Conservation (phyloP, 2,797 vertebrate genomes). For the Halcyon leucocephala region DNA sequence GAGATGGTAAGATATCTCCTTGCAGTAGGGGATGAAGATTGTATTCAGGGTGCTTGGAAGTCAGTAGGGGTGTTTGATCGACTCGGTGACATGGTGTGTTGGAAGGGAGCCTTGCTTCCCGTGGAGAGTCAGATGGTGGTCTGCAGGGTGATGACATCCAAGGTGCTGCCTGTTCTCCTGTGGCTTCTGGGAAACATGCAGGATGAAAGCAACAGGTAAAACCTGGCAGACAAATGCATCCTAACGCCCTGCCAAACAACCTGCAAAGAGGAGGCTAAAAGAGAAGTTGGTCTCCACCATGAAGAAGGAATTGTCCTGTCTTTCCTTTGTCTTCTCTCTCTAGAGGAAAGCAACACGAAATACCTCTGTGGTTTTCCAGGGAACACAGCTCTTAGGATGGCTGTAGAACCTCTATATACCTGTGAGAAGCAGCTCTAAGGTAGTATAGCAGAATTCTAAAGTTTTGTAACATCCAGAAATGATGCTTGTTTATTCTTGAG, state of each 20-base stretch:
- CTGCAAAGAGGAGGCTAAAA: neutral
- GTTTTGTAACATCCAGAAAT: neutral
- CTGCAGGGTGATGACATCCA: neutral
- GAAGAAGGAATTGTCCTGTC: neutral
- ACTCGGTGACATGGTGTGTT: accelerated
- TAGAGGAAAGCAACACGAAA: neutral
- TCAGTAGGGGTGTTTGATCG: neutral
- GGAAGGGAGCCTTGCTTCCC: neutral
- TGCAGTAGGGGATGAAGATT: neutral
- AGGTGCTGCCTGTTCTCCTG: neutral
- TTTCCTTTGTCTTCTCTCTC: neutral
- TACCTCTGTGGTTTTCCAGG: neutral
- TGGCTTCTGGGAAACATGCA: neutral
- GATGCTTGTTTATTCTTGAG: conserved; percentile 55
- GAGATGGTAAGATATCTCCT: neutral
- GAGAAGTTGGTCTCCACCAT: neutral
- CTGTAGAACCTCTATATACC: neutral
- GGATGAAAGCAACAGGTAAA: neutral
- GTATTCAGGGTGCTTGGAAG: neutral
- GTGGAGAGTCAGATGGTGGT: accelerated
- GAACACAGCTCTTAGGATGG: neutral
- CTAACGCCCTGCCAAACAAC: neutral
- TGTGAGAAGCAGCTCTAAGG: neutral
- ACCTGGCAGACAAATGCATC: neutral
- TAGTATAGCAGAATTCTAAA: neutral